Evolutionary conservation across 2,888 invertebrate genomes (phyloP), one percentile per base, ranked within the genome.

Genomic region (Dilophus febrilis): DNA sequence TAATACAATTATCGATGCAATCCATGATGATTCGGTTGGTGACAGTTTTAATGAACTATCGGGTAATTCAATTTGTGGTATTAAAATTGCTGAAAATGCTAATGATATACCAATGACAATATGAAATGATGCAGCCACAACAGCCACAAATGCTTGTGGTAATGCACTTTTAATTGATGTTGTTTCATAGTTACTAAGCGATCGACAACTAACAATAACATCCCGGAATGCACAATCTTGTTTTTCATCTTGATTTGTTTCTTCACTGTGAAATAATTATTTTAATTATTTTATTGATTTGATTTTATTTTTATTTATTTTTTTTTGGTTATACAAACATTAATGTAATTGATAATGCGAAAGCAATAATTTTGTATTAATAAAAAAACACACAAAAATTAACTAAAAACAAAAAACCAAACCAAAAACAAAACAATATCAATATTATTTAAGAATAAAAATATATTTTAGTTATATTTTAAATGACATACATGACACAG

Each of bases 41-140:
- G 64, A 61, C 8, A 57, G 34, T 40, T 37, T 44, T 10, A 47
- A 35, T 41, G 46, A 46, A 40, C 44, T 47, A 14, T 38, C 40
- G 18, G 11, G 16, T 32, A 30, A 12, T 37, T 49, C 46, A 49
- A 47, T 37, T 46, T 68, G 66, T 27, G 71, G 70, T 44, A 71
- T 59, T 40, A 72, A 53, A 41, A 70, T 67, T 2, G 70, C 71
- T 3, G 71, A 71, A 52, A 64, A 72, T 3, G 70, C 70, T 51
- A 73, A 63, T 18, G 68, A 64, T 14, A 72, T 59, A 4, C 73
- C 73, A 17, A 72, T 70, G n/a, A 66, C 68, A 46, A 73, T 62
- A 51, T 72, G 72, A 51, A 68, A 71, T 18, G 68, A 65, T 3
- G 67, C 69, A 3, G 68, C 65, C 34, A 68, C 59, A 36, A 68